A percentile compares a stretch with the other conserved stretches of the same genome.
These are phyloP conservation scores for Mesorhabditis spiculigera DNA, from an alignment of 2,888 invertebrate species.

Conservation along the genomic window DNA sequence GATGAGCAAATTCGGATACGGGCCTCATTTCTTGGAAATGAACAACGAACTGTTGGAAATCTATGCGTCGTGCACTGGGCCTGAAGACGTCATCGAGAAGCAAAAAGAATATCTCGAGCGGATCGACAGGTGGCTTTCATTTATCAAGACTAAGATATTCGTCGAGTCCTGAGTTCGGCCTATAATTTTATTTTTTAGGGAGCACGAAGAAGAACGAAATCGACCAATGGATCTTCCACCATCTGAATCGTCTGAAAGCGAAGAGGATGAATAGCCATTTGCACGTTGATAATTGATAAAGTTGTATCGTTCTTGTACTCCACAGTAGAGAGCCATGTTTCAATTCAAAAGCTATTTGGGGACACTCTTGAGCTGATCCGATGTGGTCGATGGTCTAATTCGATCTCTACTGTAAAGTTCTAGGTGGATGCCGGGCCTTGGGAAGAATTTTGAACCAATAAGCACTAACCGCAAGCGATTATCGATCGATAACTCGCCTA, in stretches of 20 bases:
- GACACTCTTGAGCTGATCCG: too few species aligned
- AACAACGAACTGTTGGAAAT: slow-evolving; percentile 79
- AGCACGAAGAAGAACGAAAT: slow-evolving; percentile 31
- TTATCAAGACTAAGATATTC: neutral
- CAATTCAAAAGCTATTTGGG: too few species aligned
- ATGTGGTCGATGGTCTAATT: too few species aligned
- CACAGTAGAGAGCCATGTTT: too few species aligned
- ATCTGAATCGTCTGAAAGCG: slow-evolving; percentile 36
- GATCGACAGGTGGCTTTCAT: slow-evolving; percentile 26
- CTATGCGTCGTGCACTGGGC: slow-evolving; percentile 72
- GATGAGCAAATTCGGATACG: slow-evolving; percentile 92
- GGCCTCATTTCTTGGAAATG: slow-evolving; percentile 80
- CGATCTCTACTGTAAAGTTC: too few species aligned
- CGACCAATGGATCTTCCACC: slow-evolving; percentile 52
- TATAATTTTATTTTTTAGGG: slow-evolving; percentile 14
- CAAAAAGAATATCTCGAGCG: slow-evolving; percentile 44
- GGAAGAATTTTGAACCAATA: too few species aligned
- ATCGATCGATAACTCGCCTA: too few species aligned
- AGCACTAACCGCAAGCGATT: too few species aligned
- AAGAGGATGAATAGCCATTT: slow-evolving; percentile 36
- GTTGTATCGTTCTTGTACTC: too few species aligned
- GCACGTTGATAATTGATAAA: neutral
- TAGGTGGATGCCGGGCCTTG: too few species aligned
- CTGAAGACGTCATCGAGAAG: slow-evolving; percentile 37
- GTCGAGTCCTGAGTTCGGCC: neutral